These are phyloP conservation scores for Colinus virginianus DNA, from an alignment of 2,113 vertebrate genomes.

Conservation along the genomic window DNA sequence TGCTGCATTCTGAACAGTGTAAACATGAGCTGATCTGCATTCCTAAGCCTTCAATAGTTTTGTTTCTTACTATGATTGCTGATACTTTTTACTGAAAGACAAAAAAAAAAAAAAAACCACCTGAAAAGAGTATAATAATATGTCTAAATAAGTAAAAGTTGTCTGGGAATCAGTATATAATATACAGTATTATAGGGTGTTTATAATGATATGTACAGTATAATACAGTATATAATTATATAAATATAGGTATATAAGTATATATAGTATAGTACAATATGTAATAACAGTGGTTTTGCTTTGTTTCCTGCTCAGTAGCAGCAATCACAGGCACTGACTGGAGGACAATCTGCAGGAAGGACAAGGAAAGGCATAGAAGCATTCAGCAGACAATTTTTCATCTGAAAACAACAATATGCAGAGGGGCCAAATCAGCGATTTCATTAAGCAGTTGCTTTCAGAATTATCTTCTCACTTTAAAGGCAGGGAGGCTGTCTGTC, in stretches of 20 bases:
- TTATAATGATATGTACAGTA: no score
- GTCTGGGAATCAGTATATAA: neutral
- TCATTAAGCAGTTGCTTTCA: conserved; percentile 18
- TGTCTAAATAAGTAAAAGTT: neutral
- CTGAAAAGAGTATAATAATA: neutral
- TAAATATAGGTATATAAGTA: no score
- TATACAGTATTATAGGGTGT: no score
- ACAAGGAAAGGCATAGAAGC: conserved; percentile 23
- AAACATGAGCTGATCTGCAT: neutral
- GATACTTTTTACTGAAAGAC: neutral
- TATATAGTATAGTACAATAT: no score
- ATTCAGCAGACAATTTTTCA: neutral
- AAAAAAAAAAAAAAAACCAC: neutral
- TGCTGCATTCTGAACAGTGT: neutral
- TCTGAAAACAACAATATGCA: neutral
- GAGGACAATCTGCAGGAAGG: conserved; percentile 57
- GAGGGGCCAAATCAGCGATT: neutral
- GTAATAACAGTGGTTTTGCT: neutral
- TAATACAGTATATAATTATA: no score
- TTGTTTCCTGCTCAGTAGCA: conserved; percentile 42
- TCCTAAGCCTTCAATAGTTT: conserved; percentile 5
- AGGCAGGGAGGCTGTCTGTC: neutral
- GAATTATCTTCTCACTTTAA: neutral
- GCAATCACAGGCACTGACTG: neutral
- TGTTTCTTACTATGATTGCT: neutral